These are phyloP conservation scores for Petrocephalus schoutedeni DNA, from an alignment of 2,797 vertebrate species.

Conservation along the genomic window DNA sequence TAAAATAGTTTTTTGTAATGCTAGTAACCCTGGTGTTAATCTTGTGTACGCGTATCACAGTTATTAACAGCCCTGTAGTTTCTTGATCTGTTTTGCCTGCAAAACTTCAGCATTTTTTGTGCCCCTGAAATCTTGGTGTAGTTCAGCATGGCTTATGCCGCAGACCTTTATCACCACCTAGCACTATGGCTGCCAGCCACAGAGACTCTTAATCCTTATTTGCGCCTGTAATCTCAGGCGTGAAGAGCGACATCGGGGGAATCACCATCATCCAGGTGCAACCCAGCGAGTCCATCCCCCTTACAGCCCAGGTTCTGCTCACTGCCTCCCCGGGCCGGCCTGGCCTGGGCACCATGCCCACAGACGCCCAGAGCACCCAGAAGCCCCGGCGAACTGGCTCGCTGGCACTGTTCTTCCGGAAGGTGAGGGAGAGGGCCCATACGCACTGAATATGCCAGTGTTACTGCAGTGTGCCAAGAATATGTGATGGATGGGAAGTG, in stretches of 20 bases:
- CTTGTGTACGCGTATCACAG: background rate
- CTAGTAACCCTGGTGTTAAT: background rate
- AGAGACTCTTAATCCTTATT: background rate
- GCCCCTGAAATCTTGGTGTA: background rate
- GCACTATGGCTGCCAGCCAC: background rate
- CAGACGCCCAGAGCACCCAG: slow-evolving; percentile 43
- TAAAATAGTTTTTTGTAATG: background rate
- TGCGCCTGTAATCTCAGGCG: slow-evolving; percentile 51
- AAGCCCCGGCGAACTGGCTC: slow-evolving; percentile 81
- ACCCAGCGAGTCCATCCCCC: slow-evolving; percentile 43
- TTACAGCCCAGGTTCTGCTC: slow-evolving; percentile 74
- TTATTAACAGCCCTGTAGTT: background rate
- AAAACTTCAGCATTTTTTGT: background rate
- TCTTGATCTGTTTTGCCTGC: background rate
- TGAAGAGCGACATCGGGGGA: slow-evolving; percentile 62
- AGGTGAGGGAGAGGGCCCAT: slow-evolving; percentile 59
- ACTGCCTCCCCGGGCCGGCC: slow-evolving; percentile 64
- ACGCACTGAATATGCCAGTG: background rate
- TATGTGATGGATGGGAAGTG: background rate
- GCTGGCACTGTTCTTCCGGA: slow-evolving; percentile 89
- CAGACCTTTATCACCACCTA: background rate
- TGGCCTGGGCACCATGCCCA: slow-evolving; percentile 33
- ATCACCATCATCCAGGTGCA: slow-evolving; percentile 77
- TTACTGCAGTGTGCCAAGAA: background rate
- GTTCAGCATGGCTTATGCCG: background rate